Evolutionary conservation across 2,797 vertebrate species (phyloP).

Genomic region (Urophycis tenuis): DNA sequence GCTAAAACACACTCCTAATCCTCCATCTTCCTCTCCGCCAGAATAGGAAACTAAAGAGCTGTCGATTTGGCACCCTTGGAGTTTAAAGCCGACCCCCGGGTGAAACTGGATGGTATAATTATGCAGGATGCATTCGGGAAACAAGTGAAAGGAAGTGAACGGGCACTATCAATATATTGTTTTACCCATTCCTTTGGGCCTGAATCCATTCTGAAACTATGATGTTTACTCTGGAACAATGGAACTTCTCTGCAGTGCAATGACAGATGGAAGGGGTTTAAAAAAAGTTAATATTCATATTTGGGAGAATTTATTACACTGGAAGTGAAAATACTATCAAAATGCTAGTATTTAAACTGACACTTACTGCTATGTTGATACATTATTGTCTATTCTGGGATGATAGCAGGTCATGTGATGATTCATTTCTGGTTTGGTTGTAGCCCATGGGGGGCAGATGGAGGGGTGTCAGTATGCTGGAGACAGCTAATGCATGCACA

Average conservation of each 20-base stretch:
- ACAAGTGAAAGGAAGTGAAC: constrained; percentile 29
- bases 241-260: background rate
- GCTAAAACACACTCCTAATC: constrained; percentile 39
- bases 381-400: background rate
- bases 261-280: background rate
- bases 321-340: background rate
- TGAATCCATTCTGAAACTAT: background rate
- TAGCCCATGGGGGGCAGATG: too few relatives aligned
- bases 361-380: background rate
- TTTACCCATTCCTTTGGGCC: background rate
- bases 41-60: constrained; percentile 36
- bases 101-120: constrained; percentile 46
- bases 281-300: background rate
- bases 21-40: constrained; percentile 26
- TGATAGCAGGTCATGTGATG: background rate
- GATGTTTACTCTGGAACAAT: background rate
- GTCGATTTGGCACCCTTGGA: constrained; percentile 32
- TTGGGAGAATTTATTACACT: too few relatives aligned
- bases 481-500: background rate
- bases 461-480: too few relatives aligned
- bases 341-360: background rate
- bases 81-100: constrained; percentile 38
- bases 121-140: constrained; percentile 31
- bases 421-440: background rate
- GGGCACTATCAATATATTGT: constrained; percentile 16